phyloP scores from a whole-genome alignment of 2,797 vertebrate genomes.

The Pantherophis vulpinus region DNA sequence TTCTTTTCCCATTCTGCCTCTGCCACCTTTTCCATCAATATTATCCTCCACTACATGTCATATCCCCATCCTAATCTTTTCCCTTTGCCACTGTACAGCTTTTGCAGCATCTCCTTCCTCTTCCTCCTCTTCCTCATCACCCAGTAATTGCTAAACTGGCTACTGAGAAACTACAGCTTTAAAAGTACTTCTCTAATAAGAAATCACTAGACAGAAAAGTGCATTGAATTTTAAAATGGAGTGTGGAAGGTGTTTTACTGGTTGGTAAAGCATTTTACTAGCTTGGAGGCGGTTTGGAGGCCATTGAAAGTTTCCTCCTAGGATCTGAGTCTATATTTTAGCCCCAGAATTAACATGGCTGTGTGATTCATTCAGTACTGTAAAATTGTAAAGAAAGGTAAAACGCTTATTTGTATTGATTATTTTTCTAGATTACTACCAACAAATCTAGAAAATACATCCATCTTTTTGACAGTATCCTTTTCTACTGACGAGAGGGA shows the following conservation, averaged over 20 bases:
- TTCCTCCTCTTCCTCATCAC: background rate
- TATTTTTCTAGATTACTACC: background rate
- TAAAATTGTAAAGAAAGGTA: background rate
- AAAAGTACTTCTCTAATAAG: background rate
- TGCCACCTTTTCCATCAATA: background rate
- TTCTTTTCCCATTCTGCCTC: background rate
- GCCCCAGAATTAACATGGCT: background rate
- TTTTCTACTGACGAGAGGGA: background rate
- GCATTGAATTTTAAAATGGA: background rate
- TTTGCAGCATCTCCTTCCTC: background rate
- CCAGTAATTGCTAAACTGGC: background rate
- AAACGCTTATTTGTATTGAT: background rate
- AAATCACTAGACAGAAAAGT: background rate
- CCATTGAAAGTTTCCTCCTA: background rate
- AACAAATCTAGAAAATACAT: background rate
- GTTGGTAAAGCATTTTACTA: background rate
- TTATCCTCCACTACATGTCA: background rate
- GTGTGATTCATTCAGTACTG: background rate
- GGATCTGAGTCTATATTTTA: background rate
- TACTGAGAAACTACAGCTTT: background rate
- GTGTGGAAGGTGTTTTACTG: background rate
- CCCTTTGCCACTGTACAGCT: background rate
- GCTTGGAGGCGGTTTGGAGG: background rate
- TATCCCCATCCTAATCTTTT: background rate
- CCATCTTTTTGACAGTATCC: background rate